Evolutionary conservation across 1,140 invertebrate species (phyloP).

Genomic region (Tetragonula clypearis): DNA sequence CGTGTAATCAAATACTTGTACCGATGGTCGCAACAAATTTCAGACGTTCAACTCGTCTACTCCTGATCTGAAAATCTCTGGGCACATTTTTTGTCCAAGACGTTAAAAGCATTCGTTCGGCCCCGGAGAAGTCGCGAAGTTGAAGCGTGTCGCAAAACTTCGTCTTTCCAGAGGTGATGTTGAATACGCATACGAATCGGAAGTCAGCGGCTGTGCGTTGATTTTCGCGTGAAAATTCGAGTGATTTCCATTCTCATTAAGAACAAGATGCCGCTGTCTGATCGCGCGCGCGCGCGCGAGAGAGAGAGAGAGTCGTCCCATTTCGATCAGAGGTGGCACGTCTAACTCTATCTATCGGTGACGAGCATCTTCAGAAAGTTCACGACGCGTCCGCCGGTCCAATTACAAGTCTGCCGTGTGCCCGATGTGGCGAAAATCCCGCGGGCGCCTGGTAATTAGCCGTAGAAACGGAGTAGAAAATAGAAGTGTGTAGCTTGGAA

Average conservation of each 20-base stretch:
- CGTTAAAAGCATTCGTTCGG: neutral
- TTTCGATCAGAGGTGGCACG: conserved; percentile 6
- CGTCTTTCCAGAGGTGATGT: neutral
- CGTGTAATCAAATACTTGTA: neutral
- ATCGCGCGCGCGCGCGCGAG: too few species aligned
- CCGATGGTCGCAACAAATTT: neutral
- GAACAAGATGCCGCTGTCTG: neutral
- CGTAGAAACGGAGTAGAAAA: conserved; percentile 33
- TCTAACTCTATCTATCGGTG: neutral
- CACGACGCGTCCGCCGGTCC: conserved; percentile 11
- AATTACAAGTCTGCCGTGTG: conserved; percentile 6
- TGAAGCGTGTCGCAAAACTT: too few species aligned
- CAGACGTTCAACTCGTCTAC: neutral
- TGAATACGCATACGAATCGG: too few species aligned
- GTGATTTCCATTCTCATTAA: conserved; percentile 11
- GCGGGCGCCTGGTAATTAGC: conserved; percentile 22
- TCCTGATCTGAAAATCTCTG: neutral
- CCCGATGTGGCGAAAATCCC: conserved; percentile 4
- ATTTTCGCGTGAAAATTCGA: neutral
- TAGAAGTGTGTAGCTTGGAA: conserved; percentile 1
- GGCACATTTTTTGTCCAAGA: neutral
- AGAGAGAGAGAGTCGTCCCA: neutral
- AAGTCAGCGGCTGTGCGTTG: too few species aligned
- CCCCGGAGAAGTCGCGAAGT: too few species aligned
- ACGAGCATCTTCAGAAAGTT: neutral